Base-by-base conservation (phyloP, 2,888 invertebrate genomes). In the Cheiracanthium punctorium region DNA sequence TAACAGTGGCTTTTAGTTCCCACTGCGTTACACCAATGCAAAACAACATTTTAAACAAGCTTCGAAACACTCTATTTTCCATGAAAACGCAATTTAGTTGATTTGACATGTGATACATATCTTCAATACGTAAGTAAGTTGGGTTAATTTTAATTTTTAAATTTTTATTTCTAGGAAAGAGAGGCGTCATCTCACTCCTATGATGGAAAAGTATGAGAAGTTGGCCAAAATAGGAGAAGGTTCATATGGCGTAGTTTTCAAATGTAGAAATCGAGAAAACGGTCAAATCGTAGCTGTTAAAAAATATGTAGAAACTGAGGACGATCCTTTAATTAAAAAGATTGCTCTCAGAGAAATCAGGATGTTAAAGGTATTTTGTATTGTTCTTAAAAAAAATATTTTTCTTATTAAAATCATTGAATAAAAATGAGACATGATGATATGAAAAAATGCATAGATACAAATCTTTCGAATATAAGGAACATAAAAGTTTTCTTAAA, bases 301-400 rank as follows among this genome's bases (percentile, higher is more conserved):
- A 93, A 96, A 98, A 92, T 98, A 98, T 91, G 96, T 98, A 14
- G 98, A 98, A 92, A 97, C 97, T 87, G 98, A 98, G 92, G 98
- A 98, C 91, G 98, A 98, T 92, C 97, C 97, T 14, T 94, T 97
- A 71, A 98, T 98, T 89, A 94, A 97, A 90, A 98, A 98, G 93
- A 98, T 98, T 89, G 98, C 98, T 0, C 94, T 98, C 72, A 93
- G 98, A 89, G 98, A 98, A 93, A 97, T 98, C 90, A 94, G 97
- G 90, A 95, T 98, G 93, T 93, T 98, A 10, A 98, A 98, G 95
- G 98, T 97, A 91, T 24, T n/a, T n/a, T n/a, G 2, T 10, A 1
- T 48, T 20, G n/a, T 28, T 12, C 28, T 64, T 28, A 64, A 24
- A 28, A n/a, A 32, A 65, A 24, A 29, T 65, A n/a, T n/a, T n/a